These are phyloP conservation scores for Miichthys miiuy DNA, from an alignment of 2,797 vertebrate species.

Conservation along the genomic window DNA sequence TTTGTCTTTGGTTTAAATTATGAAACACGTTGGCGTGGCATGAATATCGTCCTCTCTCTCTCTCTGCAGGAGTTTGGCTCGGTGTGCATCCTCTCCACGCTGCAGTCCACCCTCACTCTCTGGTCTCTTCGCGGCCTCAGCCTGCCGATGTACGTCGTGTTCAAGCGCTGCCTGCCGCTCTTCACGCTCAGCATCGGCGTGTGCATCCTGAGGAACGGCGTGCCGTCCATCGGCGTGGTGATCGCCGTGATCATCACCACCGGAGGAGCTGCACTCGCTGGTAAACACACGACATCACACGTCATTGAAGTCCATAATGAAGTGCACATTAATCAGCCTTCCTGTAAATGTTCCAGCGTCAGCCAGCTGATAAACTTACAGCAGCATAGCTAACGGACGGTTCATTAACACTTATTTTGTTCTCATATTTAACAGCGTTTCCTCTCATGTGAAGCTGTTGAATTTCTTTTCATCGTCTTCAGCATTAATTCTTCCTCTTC, in stretches of 20 bases:
- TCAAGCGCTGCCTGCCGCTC: constrained; percentile 96
- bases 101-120: constrained; percentile 96
- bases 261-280: constrained; percentile 92
- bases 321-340: no score
- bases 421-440: not conserved
- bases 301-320: no score
- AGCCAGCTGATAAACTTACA: no score
- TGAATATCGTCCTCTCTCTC: not conserved
- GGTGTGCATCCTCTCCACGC: constrained; percentile 91
- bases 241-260: constrained; percentile 94
- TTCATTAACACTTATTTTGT: no score
- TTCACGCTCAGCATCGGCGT: constrained; percentile 94
- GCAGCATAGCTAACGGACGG: no score
- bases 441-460: not conserved
- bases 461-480: constrained; percentile 27
- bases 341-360: no score
- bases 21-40: no score
- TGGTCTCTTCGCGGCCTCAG: constrained; percentile 97
- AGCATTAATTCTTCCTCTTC: constrained; percentile 8
- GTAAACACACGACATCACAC: constrained; percentile 70
- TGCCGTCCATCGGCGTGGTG: constrained; percentile 91
- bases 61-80: constrained; percentile 84
- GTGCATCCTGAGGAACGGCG: constrained; percentile 91
- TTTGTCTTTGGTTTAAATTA: no score
- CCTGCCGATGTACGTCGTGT: constrained; percentile 97